Base-by-base conservation (phyloP, 2,888 invertebrate genomes). In the Hemistola chrysoprasaria region DNA sequence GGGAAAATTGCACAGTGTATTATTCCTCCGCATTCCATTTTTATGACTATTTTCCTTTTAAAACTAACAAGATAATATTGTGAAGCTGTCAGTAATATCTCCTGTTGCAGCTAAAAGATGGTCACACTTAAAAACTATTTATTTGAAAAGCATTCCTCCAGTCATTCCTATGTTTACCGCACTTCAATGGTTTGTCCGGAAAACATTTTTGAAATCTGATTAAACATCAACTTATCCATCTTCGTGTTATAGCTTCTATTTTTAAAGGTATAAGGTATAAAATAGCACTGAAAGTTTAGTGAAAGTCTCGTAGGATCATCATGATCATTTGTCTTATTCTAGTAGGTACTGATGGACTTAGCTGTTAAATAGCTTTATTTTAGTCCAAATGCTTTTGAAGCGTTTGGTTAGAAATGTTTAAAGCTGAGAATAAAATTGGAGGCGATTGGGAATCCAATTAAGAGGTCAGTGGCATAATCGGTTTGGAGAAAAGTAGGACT, bases 321-420 rank as follows among this genome's bases (percentile, higher is more conserved):
- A 34, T 20, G 20, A 22, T 33, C 45, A 43, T 65, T 47, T 41
- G 50, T 71, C 68, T 77, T 73, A 68, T 65, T 70, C 61, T 40
- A 44, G 65, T 62, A 32, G 27, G 31, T 45, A 46, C 47, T 71
- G 74, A 77, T 67, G 56, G 68, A 59, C 63, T 60, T 55, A 59
- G 25, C 57, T 57, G 50, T 56, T 30, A 55, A 65, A 61, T 57
- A 53, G 45, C 41, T 58, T 58, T 69, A 70, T 69, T 66, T 64
- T 57, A 56, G 62, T 23, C 34, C 11, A 23, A 45, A 58, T 49
- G 33, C 43, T 30, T 47, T 50, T 33, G 42, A 3, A 16, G 16
- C 3, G 4, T 4, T 16, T 16, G 2, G 16, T 4, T 16, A 3
- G 16, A 16, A 16, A 16, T 16, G 16, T 16, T n/a, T n/a, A 4